Percentiles rank a stretch among this genome's conserved stretches.
Evolutionary conservation across 2,113 vertebrate species (phyloP).

Genomic region (Platichthys flesus): DNA sequence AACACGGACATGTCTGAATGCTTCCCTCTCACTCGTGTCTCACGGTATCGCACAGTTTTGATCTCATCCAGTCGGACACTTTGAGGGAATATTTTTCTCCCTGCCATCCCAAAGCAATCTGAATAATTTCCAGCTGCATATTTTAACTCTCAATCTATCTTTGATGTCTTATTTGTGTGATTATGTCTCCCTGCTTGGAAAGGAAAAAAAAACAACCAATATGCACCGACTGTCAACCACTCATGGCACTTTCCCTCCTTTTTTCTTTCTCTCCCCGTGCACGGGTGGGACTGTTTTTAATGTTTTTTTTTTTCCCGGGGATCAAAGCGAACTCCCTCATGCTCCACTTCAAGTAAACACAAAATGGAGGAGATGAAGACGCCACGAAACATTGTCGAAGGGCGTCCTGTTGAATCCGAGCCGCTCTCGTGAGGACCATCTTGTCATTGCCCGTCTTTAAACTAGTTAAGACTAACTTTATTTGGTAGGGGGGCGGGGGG

Average conservation of each 20-base stretch:
- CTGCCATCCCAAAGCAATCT: conserved; percentile 80
- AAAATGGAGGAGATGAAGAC: conserved; percentile 48
- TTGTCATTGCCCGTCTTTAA: conserved; percentile 16
- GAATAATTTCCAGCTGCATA: conserved; percentile 83
- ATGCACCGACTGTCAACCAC: conserved; percentile 74
- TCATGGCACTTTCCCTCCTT: conserved; percentile 60
- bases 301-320: conserved; percentile 30
- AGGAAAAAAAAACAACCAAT: conserved; percentile 58
- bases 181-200: conserved; percentile 77
- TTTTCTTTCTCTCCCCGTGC: conserved; percentile 34
- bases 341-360: conserved; percentile 74
- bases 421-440: conserved; percentile 25
- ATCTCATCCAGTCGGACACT: conserved; percentile 81
- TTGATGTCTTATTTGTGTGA: conserved; percentile 88
- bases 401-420: conserved; percentile 36
- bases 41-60: conserved; percentile 71
- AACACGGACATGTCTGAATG: conserved; percentile 19
- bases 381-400: conserved; percentile 60
- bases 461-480: conserved; percentile 6
- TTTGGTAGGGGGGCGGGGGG: too few relatives aligned
- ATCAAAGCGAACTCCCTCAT: conserved; percentile 78
- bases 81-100: conserved; percentile 83
- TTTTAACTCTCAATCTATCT: conserved; percentile 85
- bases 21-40: conserved; percentile 44
- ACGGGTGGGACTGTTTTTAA: conserved; percentile 73